These are phyloP conservation scores for Strix uralensis DNA, from an alignment of 2,113 vertebrate genomes.

Conservation along the genomic window DNA sequence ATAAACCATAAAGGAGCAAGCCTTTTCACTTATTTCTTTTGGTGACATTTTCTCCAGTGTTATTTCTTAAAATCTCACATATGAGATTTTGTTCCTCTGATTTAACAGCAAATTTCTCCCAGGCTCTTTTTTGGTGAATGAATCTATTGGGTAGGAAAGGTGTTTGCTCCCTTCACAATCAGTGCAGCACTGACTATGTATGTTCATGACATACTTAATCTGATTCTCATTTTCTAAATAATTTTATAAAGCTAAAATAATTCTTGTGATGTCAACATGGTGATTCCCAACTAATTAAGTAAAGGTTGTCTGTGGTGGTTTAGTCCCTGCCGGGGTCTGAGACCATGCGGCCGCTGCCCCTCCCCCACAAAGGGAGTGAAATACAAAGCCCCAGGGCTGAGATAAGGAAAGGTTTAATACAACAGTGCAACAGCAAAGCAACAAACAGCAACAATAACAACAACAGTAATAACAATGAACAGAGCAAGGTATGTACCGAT, in stretches of 20 bases:
- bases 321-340: no score
- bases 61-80: neutral
- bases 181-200: neutral
- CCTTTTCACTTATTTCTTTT: neutral
- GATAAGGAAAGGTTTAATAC: no score
- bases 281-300: neutral
- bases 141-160: neutral
- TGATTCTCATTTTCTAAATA: neutral
- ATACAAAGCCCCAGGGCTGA: no score
- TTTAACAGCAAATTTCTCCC: neutral
- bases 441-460: no score
- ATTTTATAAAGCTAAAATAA: neutral
- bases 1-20: neutral
- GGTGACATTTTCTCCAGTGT: neutral
- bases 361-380: no score
- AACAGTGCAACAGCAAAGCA: no score
- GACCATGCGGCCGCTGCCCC: no score
- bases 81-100: neutral
- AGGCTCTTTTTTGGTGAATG: neutral
- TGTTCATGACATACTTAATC: neutral
- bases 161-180: neutral
- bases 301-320: neutral
- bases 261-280: neutral
- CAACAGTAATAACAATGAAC: no score
- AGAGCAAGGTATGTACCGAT: no score